Evolutionary conservation across 1,140 invertebrate genomes (phyloP), one percentile per base, ranked within the genome.

Genomic region (Branchinecta lynchi): DNA sequence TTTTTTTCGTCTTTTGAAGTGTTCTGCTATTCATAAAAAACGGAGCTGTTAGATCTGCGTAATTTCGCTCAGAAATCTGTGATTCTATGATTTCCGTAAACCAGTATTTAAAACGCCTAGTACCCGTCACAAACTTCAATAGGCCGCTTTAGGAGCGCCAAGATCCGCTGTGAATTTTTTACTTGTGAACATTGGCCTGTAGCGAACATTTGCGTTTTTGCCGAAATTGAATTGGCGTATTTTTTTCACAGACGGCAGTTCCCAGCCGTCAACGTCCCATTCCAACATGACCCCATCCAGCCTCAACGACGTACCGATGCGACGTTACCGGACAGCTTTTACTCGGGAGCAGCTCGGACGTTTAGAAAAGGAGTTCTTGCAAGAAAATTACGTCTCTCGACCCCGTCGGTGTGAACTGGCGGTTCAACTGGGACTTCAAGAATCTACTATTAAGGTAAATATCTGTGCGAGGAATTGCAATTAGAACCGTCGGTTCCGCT

Each of bases 341-440:
- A 96, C 93, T 0, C 82, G 94, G 43, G 96, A 99, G 76, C 97
- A 99, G 78, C 80, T 99, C 20, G 84, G 83, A 0, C 82, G 92
- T 51, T 80, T 99, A n/a, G 97, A 99, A 79, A 93, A 95, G 75
- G 96, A 99, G 78, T 99, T 99, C 78, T 84, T 86, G 75, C 89
- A 92, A 75, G 97, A 99, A 80, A 98, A 98, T 79, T 99, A 99
- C 78, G 94, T 99, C 0, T 96, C 92, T 0, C 81, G 96, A 66
- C 95, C 95, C 0, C 84, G 92, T 71, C 81, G 97, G 71, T 95
- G 93, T 77, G 96, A 99, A 78, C 78, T 99, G n/a, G 96, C 97
- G 0, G 84, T 89, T 3, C 88, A 95, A 74, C 82, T 99, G 15
- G 88, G 91, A 73, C 81, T 99, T 0, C 93, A 96, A 0, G 97